A percentile compares a stretch with the other conserved stretches of the same genome.
Conservation (phyloP, 2,797 vertebrate species). For the Sebastolobus alascanus region DNA sequence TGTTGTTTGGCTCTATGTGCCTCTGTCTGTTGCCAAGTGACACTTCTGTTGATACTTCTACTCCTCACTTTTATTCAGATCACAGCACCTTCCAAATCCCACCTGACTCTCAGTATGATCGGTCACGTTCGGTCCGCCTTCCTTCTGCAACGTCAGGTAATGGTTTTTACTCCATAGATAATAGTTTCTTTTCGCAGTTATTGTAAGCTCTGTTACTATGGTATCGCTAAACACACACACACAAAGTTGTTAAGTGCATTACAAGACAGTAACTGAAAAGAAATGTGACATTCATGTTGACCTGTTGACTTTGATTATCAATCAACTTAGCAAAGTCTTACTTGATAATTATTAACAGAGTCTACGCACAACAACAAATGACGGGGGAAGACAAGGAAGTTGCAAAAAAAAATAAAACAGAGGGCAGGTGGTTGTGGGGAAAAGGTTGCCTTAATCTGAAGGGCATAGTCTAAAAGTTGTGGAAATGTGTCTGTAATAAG, state of each 20-base stretch:
- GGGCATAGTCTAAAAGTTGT: not conserved
- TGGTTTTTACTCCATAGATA: not conserved
- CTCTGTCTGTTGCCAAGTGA: slow-evolving; percentile 57
- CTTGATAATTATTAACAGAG: slow-evolving; percentile 42
- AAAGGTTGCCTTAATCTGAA: not conserved
- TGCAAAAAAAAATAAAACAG: not conserved
- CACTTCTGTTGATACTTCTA: slow-evolving; percentile 34
- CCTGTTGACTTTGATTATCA: not conserved
- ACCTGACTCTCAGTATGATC: slow-evolving; percentile 37
- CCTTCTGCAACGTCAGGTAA: slow-evolving; percentile 68
- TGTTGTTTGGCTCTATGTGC: accelerated
- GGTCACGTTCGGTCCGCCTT: slow-evolving; percentile 4
- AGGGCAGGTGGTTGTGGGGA: not conserved
- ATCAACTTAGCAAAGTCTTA: not conserved
- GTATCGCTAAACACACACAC: not conserved
- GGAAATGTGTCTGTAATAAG: accelerated
- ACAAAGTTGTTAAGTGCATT: not conserved
- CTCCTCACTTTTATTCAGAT: slow-evolving; percentile 45
- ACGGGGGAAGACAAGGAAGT: slow-evolving; percentile 36
- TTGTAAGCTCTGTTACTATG: not conserved
- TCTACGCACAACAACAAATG: not conserved
- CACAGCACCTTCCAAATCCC: slow-evolving; percentile 54
- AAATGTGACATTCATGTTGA: not conserved
- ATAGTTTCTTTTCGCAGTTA: not conserved
- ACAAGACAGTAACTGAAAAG: not conserved